phyloP scores from a whole-genome alignment of 2,797 vertebrate genomes.

The Phrynocephalus guinanensis region DNA sequence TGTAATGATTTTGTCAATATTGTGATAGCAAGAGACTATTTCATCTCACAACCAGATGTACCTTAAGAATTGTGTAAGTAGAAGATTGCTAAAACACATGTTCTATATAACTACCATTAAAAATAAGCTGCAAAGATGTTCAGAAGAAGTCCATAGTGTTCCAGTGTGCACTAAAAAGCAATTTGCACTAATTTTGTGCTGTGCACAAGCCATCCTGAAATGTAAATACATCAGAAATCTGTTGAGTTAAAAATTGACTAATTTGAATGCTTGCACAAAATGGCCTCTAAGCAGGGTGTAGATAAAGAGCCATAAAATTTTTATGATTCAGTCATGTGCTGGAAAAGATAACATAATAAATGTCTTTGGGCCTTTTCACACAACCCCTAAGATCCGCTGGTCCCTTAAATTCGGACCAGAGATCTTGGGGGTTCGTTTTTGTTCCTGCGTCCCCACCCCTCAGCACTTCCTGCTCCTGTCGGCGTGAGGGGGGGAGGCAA shows the following conservation, averaged over 20 bases:
- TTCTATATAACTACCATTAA: constrained; percentile 46
- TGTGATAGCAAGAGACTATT: constrained; percentile 38
- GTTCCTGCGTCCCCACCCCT: too few relatives aligned
- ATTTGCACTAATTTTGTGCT: constrained; percentile 68
- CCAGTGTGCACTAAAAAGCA: constrained; percentile 39
- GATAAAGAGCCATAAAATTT: neutral
- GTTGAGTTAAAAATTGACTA: constrained; percentile 21
- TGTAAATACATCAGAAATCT: constrained; percentile 44
- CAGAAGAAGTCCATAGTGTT: constrained; percentile 36
- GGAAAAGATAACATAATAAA: neutral
- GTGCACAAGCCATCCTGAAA: constrained; percentile 67
- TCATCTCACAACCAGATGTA: constrained; percentile 28
- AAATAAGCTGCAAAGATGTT: constrained; percentile 54
- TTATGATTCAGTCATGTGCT: neutral
- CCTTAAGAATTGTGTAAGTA: constrained; percentile 48
- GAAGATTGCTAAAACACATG: constrained; percentile 44
- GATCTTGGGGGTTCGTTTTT: too few relatives aligned
- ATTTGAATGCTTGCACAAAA: constrained; percentile 32
- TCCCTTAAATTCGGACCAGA: too few relatives aligned
- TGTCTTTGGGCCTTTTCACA: neutral
- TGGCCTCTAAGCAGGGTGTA: neutral
- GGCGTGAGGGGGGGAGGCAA: too few relatives aligned
- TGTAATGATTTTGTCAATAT: constrained; percentile 37
- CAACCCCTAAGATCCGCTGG: too few relatives aligned
- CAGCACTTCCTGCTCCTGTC: too few relatives aligned